Evolutionary conservation across 30 jellyfish, hydroid and myxozoan genomes (phyloP), one percentile per base, ranked within the genome.

Genomic region (Hydractinia echinata): DNA sequence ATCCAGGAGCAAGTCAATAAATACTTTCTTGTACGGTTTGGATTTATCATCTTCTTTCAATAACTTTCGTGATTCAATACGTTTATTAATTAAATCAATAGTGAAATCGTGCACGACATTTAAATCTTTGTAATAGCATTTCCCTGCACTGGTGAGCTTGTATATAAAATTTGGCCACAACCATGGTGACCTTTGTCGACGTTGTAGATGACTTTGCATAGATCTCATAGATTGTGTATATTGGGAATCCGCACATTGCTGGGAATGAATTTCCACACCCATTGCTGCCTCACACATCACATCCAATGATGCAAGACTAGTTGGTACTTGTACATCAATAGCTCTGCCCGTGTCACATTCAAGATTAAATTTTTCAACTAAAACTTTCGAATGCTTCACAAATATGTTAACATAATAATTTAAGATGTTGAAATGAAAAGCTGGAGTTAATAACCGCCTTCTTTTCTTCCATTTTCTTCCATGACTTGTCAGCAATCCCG

Each of bases 191-290:
- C n/a, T 61, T 80, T 80, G 87, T 15, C 84, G 84, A 20, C 11
- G 15, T 80, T 80, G 87, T 3, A 80, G 30, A 19, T 51, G 52
- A 5, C 53, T 50, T 16, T 80, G 64, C 66, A 62, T 44, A 19
- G 73, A 14, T 8, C 67, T 18, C 73, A 92, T 91, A 53, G 98
- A 95, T 15, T 81, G 66, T 20, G 89, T 85, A 69, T 92, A 92
- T 72, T 87, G 90, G 21, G 87, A 71, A 16, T 87, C 83, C 54
- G 85, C 49, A 44, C 79, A 84, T 19, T 56, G 55, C 61, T 92
- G 98, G 5, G 96, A 89, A 50, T 86, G 87, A 21, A 88, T 49
- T 73, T 76, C 84, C 4, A 86, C 96, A 13, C 98, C 98, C 98
- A 92, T 92, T 67, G 98, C 89, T 13, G 98, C 83, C 61, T 92